These are phyloP conservation scores for Takifugu bimaculatus DNA, from an alignment of 2,113 vertebrate species.

Conservation along the genomic window DNA sequence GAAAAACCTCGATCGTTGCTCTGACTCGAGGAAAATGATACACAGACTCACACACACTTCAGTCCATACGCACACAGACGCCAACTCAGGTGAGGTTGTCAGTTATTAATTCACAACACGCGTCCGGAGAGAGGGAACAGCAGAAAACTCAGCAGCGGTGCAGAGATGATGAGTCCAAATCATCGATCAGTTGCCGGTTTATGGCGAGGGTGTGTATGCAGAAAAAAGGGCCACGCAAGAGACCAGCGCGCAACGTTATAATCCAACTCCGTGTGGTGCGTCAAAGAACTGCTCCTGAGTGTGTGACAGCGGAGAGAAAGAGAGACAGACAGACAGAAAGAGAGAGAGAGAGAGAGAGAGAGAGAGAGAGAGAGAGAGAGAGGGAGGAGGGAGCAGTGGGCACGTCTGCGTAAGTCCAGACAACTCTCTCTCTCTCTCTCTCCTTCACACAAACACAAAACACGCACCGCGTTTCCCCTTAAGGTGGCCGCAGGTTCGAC, in stretches of 20 bases:
- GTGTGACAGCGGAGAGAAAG: constrained; percentile 33
- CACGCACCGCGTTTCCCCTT: constrained; percentile 26
- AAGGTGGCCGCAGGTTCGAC: constrained; percentile 51
- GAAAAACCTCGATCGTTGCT: constrained; percentile 38
- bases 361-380: constrained; percentile 19
- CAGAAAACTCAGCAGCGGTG: constrained; percentile 38
- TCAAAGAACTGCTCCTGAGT: constrained; percentile 63
- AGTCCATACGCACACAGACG: constrained; percentile 28
- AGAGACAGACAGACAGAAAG: constrained; percentile 12
- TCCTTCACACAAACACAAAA: neutral
- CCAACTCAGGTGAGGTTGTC: constrained; percentile 57
- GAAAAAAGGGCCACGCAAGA: constrained; percentile 35
- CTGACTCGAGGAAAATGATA: constrained; percentile 6
- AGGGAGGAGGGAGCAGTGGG: constrained; percentile 39
- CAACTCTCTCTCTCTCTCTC: constrained; percentile 17
- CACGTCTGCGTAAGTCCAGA: constrained; percentile 54
- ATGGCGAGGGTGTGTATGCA: constrained; percentile 17
- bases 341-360: constrained; percentile 8
- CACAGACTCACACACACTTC: constrained; percentile 34
- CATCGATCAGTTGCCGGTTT: constrained; percentile 29
- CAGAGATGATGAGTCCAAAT: constrained; percentile 50
- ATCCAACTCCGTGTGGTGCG: constrained; percentile 67
- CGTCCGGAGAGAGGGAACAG: constrained; percentile 44
- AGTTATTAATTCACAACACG: constrained; percentile 69
- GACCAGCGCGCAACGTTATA: constrained; percentile 60